A percentile compares a stretch with the other conserved stretches of the same genome.
These are phyloP conservation scores for Pygmarrhopalites habei DNA, from an alignment of 1,140 invertebrate genomes.

Conservation along the genomic window DNA sequence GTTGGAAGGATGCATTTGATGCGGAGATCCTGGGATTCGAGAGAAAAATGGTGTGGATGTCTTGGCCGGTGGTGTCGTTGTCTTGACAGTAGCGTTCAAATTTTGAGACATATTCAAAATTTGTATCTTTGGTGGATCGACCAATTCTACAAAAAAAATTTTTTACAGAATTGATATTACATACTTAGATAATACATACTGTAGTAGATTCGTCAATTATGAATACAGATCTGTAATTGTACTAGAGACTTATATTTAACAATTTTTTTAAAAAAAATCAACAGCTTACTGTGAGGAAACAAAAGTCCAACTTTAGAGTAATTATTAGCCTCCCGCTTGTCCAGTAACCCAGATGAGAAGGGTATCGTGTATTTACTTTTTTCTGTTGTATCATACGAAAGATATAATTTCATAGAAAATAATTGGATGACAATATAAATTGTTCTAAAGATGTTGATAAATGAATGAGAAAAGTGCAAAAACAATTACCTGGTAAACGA, in stretches of 20 bases:
- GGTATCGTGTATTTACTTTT: no score
- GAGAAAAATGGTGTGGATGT: background rate
- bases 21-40: background rate
- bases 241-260: background rate
- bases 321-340: background rate
- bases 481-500: background rate
- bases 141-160: conserved; percentile 5
- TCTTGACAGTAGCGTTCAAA: background rate
- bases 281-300: conserved; percentile 5
- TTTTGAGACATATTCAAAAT: background rate
- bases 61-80: background rate
- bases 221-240: background rate
- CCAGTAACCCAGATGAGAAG: no score
- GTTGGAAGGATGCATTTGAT: background rate
- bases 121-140: conserved; percentile 1
- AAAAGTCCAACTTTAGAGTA: background rate
- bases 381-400: background rate
- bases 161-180: background rate
- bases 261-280: background rate
- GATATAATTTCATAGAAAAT: background rate
- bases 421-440: no score
- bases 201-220: background rate
- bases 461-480: no score
- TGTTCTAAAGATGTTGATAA: no score
- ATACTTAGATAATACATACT: background rate